These are phyloP conservation scores for Muscicapa adusta DNA, from an alignment of 2,113 vertebrate genomes.

Conservation along the genomic window DNA sequence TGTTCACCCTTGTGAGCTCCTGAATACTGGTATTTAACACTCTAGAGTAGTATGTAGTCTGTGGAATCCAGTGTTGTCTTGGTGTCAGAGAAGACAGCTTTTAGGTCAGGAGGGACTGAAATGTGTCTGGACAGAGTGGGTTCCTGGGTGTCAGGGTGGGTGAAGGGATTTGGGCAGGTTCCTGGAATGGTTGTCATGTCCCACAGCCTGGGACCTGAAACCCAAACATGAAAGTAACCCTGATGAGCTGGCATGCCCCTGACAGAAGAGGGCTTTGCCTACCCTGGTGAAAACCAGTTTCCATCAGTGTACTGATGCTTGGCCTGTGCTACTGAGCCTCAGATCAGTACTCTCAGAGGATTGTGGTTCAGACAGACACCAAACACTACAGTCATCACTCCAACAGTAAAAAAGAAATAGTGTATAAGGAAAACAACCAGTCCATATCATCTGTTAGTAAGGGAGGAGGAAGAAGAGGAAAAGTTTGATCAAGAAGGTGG, in stretches of 20 bases:
- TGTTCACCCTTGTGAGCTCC: not conserved
- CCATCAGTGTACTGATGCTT: not conserved
- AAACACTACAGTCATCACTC: not conserved
- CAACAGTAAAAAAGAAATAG: not conserved
- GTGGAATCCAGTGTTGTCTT: not conserved
- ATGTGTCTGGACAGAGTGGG: not conserved
- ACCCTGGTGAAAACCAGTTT: not conserved
- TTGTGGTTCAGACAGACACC: not conserved
- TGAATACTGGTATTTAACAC: not conserved
- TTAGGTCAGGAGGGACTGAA: not conserved
- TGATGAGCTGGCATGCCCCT: accelerated
- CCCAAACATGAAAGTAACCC: not conserved
- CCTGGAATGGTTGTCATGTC: not conserved
- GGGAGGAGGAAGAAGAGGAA: not conserved
- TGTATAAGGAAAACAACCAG: not conserved
- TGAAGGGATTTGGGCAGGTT: not conserved
- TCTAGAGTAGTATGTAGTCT: not conserved
- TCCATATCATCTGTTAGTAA: not conserved
- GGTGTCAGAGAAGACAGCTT: not conserved
- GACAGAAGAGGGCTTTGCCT: not conserved
- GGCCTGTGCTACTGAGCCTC: not conserved
- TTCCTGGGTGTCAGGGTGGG: not conserved
- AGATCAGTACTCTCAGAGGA: not conserved
- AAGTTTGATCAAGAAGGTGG: not conserved
- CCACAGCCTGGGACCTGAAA: not conserved